Percentiles rank a stretch among this genome's conserved stretches.
These are phyloP conservation scores for Pseudoips prasinana DNA, from an alignment of 2,888 invertebrate species.

Conservation along the genomic window DNA sequence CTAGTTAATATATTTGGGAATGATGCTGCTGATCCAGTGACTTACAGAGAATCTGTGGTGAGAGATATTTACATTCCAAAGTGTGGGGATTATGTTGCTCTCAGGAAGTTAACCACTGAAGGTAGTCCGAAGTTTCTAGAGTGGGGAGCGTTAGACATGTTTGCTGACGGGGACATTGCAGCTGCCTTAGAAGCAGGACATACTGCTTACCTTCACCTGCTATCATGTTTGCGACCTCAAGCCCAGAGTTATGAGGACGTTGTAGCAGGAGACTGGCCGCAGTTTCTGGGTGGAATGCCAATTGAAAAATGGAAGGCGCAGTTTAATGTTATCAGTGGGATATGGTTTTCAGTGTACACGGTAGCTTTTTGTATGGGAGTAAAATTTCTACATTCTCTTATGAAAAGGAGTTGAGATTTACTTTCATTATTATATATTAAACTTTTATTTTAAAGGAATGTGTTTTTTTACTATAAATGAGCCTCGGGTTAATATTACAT, in stretches of 20 bases:
- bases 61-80: slow-evolving; percentile 61
- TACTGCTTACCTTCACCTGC: slow-evolving; percentile 57
- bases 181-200: slow-evolving; percentile 71
- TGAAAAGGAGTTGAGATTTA: slow-evolving; percentile 12
- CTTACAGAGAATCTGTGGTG: slow-evolving; percentile 56
- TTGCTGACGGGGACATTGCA: slow-evolving; percentile 67
- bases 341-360: slow-evolving; percentile 42
- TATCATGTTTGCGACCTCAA: slow-evolving; percentile 64
- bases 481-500: neutral
- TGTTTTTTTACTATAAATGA: slow-evolving; percentile 14
- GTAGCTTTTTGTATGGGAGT: slow-evolving; percentile 40
- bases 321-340: slow-evolving; percentile 44
- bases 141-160: slow-evolving; percentile 72
- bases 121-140: slow-evolving; percentile 46
- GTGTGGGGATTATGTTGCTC: slow-evolving; percentile 64
- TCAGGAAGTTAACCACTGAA: slow-evolving; percentile 40
- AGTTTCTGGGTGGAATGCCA: slow-evolving; percentile 36
- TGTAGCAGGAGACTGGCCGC: slow-evolving; percentile 41
- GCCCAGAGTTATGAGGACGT: slow-evolving; percentile 64
- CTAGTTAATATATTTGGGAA: slow-evolving; percentile 61
- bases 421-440: too few species aligned
- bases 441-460: too few species aligned
- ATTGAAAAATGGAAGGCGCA: slow-evolving; percentile 39
- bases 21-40: slow-evolving; percentile 51
- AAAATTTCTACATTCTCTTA: slow-evolving; percentile 35